These are phyloP conservation scores for Leptestheria dahalacensis DNA, from an alignment of 1,140 invertebrate genomes.

Conservation along the genomic window DNA sequence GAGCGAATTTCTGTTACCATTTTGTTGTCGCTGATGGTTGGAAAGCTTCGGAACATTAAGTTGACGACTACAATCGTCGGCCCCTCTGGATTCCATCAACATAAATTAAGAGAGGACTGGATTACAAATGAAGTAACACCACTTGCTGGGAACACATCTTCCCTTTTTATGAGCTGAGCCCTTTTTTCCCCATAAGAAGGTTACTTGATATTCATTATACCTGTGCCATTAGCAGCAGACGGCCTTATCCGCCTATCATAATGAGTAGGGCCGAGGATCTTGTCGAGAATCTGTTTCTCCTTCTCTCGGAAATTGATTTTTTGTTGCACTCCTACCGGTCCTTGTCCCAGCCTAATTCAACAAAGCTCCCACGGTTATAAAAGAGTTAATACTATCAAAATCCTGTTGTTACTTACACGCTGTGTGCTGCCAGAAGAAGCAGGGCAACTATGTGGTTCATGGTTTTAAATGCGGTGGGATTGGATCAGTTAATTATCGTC, in stretches of 20 bases:
- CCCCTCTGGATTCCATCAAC: constrained; percentile 30
- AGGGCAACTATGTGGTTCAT: not conserved
- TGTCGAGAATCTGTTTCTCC: constrained; percentile 84
- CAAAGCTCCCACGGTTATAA: not conserved
- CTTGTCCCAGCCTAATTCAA: not conserved
- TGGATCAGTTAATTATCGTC: no score
- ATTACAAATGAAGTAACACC: not conserved
- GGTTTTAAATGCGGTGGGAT: not conserved
- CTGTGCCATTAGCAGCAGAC: constrained; percentile 80
- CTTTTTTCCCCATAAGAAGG: not conserved
- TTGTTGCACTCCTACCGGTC: not conserved
- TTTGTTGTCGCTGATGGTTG: constrained; percentile 95
- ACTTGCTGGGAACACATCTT: no score
- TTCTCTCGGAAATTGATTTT: constrained; percentile 66
- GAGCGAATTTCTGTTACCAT: constrained; percentile 52
- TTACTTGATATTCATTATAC: constrained; percentile 35
- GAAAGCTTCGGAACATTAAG: constrained; percentile 90
- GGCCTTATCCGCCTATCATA: constrained; percentile 86
- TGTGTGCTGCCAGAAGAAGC: not conserved
- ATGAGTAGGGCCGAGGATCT: constrained; percentile 71
- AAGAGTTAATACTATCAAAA: not conserved
- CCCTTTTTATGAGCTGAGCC: no score
- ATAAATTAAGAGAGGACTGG: not conserved
- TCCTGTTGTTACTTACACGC: not conserved
- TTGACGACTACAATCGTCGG: constrained; percentile 85